Conservation (phyloP, 2,797 vertebrate genomes). For the Zenarchopterus dispar region DNA sequence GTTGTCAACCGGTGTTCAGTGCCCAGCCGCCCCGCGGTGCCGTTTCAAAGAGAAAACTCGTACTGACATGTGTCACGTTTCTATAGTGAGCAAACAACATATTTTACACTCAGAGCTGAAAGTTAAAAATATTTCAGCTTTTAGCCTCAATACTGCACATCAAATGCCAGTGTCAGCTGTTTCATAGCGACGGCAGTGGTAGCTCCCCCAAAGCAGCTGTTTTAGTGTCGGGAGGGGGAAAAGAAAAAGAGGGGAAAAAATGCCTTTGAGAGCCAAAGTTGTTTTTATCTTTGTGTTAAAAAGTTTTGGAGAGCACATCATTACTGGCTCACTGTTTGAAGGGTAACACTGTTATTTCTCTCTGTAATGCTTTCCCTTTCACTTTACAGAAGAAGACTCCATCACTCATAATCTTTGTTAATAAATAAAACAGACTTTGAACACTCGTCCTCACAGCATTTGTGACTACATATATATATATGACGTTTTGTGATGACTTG, state of each 20-base stretch:
- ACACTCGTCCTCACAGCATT: neutral
- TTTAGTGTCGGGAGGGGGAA: neutral
- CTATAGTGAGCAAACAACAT: slow-evolving; percentile 11
- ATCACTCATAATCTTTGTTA: slow-evolving; percentile 1
- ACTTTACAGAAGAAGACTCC: neutral
- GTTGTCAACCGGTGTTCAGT: neutral
- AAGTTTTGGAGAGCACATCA: slow-evolving; percentile 8
- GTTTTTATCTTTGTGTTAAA: slow-evolving; percentile 36
- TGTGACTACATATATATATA: too few species aligned
- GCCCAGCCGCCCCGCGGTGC: neutral
- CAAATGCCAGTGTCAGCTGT: slow-evolving; percentile 34
- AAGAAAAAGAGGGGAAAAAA: slow-evolving; percentile 22
- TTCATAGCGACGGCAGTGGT: slow-evolving; percentile 52
- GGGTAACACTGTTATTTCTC: neutral
- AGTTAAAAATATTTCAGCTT: slow-evolving; percentile 43
- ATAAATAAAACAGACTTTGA: slow-evolving; percentile 1
- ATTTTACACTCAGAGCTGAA: slow-evolving; percentile 1
- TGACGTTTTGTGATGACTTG: too few species aligned
- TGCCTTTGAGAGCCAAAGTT: slow-evolving; percentile 22
- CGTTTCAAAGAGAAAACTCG: too few species aligned
- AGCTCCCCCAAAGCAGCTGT: slow-evolving; percentile 25
- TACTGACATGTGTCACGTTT: slow-evolving; percentile 1
- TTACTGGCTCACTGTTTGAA: slow-evolving; percentile 12
- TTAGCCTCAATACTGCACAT: slow-evolving; percentile 22
- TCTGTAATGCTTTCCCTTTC: slow-evolving; percentile 5